Percentiles rank a stretch among this genome's conserved stretches.
Conservation (phyloP, 1,140 invertebrate genomes). For the Notospermus geniculatus region DNA sequence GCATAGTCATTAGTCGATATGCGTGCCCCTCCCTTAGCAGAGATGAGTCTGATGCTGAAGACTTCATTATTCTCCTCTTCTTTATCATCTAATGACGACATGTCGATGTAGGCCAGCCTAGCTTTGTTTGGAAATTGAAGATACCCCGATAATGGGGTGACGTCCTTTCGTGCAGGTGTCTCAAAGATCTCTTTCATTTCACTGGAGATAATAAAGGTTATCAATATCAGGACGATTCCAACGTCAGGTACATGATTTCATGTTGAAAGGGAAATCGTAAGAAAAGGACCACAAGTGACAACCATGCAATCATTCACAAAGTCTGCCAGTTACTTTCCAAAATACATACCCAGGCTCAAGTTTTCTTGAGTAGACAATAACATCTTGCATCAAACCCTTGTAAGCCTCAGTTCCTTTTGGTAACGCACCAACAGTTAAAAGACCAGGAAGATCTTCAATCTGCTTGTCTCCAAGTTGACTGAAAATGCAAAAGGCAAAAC, state of each 20-base stretch:
- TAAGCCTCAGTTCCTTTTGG: conserved; percentile 30
- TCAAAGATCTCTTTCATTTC: conserved; percentile 37
- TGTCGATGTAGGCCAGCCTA: conserved; percentile 22
- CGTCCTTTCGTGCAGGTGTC: conserved; percentile 33
- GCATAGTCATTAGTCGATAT: conserved; percentile 30
- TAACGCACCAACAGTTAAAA: conserved; percentile 36
- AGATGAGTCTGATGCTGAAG: conserved; percentile 41
- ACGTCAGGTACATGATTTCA: too few species aligned
- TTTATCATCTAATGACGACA: conserved; percentile 39
- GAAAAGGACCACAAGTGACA: too few species aligned
- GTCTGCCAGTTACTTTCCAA: not conserved
- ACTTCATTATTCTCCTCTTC: conserved; percentile 47
- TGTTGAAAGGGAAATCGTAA: too few species aligned
- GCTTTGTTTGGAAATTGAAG: conserved; percentile 29
- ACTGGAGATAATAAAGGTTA: conserved; percentile 27
- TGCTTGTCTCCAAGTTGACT: conserved; percentile 13
- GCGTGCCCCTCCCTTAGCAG: conserved; percentile 38
- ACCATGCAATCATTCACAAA: not conserved
- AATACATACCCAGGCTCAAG: conserved; percentile 18
- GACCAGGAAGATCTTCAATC: conserved; percentile 26
- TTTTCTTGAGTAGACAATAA: conserved; percentile 21
- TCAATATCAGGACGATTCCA: too few species aligned
- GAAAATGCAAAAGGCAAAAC: not conserved
- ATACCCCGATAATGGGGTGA: conserved; percentile 44
- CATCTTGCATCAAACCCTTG: conserved; percentile 47